Percentiles rank a stretch among this genome's conserved stretches.
These are phyloP conservation scores for Tamias sibiricus DNA, from an alignment of 2,113 vertebrate genomes.

Conservation along the genomic window DNA sequence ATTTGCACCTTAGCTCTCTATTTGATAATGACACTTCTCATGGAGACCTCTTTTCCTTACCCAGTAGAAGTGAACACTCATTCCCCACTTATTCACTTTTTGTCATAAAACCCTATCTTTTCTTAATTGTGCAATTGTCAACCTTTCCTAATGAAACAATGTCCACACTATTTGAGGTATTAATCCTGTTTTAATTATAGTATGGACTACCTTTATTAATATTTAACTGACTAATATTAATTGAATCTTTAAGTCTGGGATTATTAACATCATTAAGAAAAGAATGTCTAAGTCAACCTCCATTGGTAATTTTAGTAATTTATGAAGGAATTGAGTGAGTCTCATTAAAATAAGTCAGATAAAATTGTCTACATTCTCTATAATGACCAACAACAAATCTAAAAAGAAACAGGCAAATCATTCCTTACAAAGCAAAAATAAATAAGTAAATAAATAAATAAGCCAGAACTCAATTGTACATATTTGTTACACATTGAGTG, in stretches of 20 bases:
- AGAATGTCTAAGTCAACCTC: neutral
- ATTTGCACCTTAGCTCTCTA: rapidly evolving
- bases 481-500: neutral
- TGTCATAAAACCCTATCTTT: neutral
- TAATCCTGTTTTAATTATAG: neutral
- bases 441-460: neutral
- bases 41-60: rapidly evolving
- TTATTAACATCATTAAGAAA: neutral
- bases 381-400: neutral
- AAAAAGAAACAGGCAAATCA: neutral
- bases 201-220: neutral
- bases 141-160: neutral
- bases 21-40: rapidly evolving
- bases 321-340: neutral
- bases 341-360: neutral
- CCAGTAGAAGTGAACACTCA: too few relatives aligned
- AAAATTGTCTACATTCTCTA: neutral
- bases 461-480: rapidly evolving
- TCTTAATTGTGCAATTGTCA: neutral
- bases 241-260: neutral
- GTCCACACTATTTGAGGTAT: neutral
- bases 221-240: neutral
- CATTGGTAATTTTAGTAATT: neutral
- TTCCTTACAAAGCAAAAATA: neutral
- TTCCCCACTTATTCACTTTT: neutral